phyloP scores from a whole-genome alignment of 1,140 invertebrate genomes.

The Brachionus asplanchnoidis region DNA sequence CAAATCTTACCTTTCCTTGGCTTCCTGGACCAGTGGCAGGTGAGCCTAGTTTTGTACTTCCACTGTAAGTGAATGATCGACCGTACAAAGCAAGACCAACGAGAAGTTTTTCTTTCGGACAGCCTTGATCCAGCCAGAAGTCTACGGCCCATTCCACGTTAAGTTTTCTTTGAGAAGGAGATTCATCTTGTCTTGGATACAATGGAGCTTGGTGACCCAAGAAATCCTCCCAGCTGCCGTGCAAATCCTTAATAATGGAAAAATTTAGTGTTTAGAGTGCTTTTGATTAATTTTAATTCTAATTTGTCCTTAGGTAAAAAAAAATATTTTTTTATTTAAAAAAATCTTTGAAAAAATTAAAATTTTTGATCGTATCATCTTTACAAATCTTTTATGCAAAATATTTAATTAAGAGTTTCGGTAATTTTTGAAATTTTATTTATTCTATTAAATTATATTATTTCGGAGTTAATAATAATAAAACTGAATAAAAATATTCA shows the following conservation, averaged over 20 bases:
- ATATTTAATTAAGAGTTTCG: too few relatives aligned
- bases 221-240: slow-evolving; percentile 35
- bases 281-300: too few relatives aligned
- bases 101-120: slow-evolving; percentile 71
- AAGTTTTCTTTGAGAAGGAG: neutral
- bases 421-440: too few relatives aligned
- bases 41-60: slow-evolving; percentile 75
- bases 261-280: too few relatives aligned
- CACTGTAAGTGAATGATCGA: slow-evolving; percentile 71
- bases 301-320: too few relatives aligned
- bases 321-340: too few relatives aligned
- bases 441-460: too few relatives aligned
- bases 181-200: slow-evolving; percentile 34
- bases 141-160: slow-evolving; percentile 48
- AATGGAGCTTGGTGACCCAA: slow-evolving; percentile 28
- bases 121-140: slow-evolving; percentile 71
- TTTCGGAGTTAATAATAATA: too few relatives aligned
- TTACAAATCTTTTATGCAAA: too few relatives aligned
- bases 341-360: too few relatives aligned
- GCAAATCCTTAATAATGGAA: neutral
- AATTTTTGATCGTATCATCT: too few relatives aligned
- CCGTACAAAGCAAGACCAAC: slow-evolving; percentile 83
- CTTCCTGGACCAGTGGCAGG: slow-evolving; percentile 68
- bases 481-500: too few relatives aligned
- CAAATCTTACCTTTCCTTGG: slow-evolving; percentile 67